A percentile compares a stretch with the other conserved stretches of the same genome.
These are phyloP conservation scores for Pinctada fucata DNA, from an alignment of 2,888 invertebrate genomes.

Conservation along the genomic window DNA sequence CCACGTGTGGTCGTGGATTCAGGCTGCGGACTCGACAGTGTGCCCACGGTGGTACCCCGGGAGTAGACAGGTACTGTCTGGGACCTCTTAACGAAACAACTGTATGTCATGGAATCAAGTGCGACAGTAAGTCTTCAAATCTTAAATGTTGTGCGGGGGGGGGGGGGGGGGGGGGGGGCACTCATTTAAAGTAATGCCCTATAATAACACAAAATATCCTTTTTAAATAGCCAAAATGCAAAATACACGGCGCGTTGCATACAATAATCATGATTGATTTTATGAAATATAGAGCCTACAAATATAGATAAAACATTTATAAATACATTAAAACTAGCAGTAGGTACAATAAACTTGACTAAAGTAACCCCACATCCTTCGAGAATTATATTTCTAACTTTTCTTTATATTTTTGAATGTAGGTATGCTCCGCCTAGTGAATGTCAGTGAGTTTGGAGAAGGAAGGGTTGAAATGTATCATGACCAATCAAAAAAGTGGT, in stretches of 20 bases:
- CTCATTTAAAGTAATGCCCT: not conserved
- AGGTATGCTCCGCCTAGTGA: slow-evolving; percentile 60
- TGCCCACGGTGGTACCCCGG: slow-evolving; percentile 63
- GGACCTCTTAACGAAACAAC: slow-evolving; percentile 60
- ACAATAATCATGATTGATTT: too few species aligned
- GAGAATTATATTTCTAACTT: too few species aligned
- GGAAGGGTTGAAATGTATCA: slow-evolving; percentile 63
- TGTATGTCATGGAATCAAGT: slow-evolving; percentile 59
- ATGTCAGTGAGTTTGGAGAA: slow-evolving; percentile 57
- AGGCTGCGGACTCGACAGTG: slow-evolving; percentile 64
- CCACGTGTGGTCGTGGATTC: slow-evolving; percentile 68
- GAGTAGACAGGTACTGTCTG: slow-evolving; percentile 65
- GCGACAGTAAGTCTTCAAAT: slow-evolving; percentile 51
- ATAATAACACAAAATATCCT: not conserved
- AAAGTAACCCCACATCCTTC: too few species aligned
- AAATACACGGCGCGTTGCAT: too few species aligned
- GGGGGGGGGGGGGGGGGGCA: too few species aligned
- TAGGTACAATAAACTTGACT: too few species aligned
- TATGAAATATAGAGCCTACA: too few species aligned
- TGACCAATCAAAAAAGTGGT: slow-evolving; percentile 49
- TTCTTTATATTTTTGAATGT: too few species aligned
- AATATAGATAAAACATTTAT: too few species aligned
- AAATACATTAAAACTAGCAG: too few species aligned
- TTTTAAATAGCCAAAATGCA: not conserved
- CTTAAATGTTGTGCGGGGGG: too few species aligned